phyloP scores from a whole-genome alignment of 2,113 vertebrate genomes.

The Gymnobelideus leadbeateri region DNA sequence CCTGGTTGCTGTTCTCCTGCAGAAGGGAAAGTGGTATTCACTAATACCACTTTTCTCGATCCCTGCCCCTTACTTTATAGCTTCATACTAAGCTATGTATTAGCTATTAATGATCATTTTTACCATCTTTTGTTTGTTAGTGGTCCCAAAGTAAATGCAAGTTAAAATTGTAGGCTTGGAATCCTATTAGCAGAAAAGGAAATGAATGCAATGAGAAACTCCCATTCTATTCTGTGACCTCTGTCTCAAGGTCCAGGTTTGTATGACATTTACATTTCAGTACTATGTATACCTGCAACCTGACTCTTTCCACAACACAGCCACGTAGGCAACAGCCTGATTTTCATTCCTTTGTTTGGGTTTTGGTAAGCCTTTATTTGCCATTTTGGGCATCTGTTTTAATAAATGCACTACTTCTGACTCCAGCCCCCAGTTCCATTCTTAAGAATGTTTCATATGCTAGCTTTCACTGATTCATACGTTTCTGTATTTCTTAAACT shows the following conservation, averaged over 20 bases:
- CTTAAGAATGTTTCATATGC: constrained; percentile 37
- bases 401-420: constrained; percentile 44
- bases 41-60: neutral
- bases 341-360: constrained; percentile 45
- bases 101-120: constrained; percentile 22
- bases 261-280: neutral
- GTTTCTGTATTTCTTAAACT: constrained; percentile 64
- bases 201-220: constrained; percentile 4
- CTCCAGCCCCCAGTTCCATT: constrained; percentile 23
- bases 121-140: neutral
- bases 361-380: constrained; percentile 49
- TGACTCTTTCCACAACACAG: neutral
- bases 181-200: neutral
- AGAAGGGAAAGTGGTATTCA: neutral
- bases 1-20: neutral
- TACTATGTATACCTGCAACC: rapidly evolving
- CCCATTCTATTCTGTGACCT: neutral
- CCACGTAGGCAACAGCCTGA: constrained; percentile 7
- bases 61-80: neutral
- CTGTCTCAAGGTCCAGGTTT: neutral
- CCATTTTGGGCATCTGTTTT: constrained; percentile 54
- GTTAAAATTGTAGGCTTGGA: neutral
- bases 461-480: constrained; percentile 63
- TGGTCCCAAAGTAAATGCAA: constrained; percentile 14
- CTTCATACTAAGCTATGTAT: neutral